Base-by-base conservation (phyloP, 1,140 invertebrate species). In the Zaprionus davidi region DNA sequence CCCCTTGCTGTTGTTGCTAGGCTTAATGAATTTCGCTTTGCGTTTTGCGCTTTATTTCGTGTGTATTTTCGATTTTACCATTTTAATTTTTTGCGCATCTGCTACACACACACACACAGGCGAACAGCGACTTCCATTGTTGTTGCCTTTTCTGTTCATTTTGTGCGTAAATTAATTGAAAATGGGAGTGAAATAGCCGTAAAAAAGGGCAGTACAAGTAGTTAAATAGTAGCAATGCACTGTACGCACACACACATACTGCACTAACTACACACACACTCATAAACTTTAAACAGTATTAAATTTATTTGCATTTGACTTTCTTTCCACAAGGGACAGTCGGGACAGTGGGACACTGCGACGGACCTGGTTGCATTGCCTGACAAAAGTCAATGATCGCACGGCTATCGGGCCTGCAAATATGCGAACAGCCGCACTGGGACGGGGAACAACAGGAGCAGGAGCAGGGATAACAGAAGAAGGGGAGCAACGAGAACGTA, bases 351-450 rank as follows among this genome's bases (percentile, higher is more conserved):
- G 28, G 28, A 7, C 28, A 17, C 0, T n/a, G n/a, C 13, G 26
- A 31, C 13, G n/a, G 26, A 64, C 12, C 22, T 11, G 13, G 5
- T 28, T 13, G 28, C 44, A 62, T 88, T 71, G 85, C 78, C 85
- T 84, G 75, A 84, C 81, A 76, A 81, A 57, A 88, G 84, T 90
- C 84, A 88, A 88, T 90, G 84, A 88, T 88, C 84, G 84, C 84
- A 88, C 81, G 84, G 84, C 84, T 73, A 71, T 67, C 71, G 85
- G 56, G 26, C 38, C 64, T 38, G 70, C 46, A 72, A 73, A 76
- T 71, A 76, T 71, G 73, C 70, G 70, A 72, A 81, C 66, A 72
- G 78, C 55, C 76, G 63, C 77, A 71, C 76, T 67, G 63, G 69
- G 57, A 67, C 62, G 20, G n/a, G 46, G 4, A 26, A 58, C 31